A percentile compares a stretch with the other conserved stretches of the same genome.
These are phyloP conservation scores for Resseliella maxima DNA, from an alignment of 2,888 invertebrate genomes.

Conservation along the genomic window DNA sequence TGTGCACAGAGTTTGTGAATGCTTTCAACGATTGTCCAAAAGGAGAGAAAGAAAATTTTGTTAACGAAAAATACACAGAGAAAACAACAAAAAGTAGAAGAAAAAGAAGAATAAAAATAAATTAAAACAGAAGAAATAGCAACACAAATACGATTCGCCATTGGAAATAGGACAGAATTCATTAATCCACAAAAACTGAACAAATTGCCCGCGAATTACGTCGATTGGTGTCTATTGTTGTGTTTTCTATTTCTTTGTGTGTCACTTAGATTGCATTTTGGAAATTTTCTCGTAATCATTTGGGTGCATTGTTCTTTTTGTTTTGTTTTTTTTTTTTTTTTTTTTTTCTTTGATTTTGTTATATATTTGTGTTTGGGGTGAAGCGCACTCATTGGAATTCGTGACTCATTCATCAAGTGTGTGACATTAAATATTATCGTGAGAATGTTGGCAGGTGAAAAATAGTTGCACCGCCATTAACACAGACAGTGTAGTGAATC, in stretches of 20 bases:
- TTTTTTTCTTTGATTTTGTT: not conserved
- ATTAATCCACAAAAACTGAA: not conserved
- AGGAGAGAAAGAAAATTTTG: not conserved
- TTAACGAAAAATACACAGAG: not conserved
- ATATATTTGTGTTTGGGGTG: not conserved
- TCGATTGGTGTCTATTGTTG: not conserved
- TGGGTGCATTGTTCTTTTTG: not conserved
- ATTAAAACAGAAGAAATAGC: too few relatives aligned
- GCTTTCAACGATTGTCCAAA: not conserved
- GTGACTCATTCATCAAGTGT: slow-evolving; percentile 11
- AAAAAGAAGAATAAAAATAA: not conserved
- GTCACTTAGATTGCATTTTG: not conserved
- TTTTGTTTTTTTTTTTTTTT: too few relatives aligned
- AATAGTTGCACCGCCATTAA: not conserved
- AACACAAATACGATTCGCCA: slow-evolving; percentile 2
- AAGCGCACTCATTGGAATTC: slow-evolving; percentile 11
- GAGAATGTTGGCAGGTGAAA: slow-evolving; percentile 36
- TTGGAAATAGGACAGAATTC: slow-evolving; percentile 53
- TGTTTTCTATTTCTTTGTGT: not conserved
- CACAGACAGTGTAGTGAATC: not conserved
- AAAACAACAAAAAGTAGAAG: not conserved
- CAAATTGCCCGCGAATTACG: not conserved
- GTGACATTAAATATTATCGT: not conserved
- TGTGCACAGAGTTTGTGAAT: slow-evolving; percentile 11
- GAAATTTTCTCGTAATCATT: not conserved